Evolutionary conservation across 2,113 vertebrate genomes (phyloP), one percentile per base, ranked within the genome.

Genomic region (Laterallus jamaicensis): DNA sequence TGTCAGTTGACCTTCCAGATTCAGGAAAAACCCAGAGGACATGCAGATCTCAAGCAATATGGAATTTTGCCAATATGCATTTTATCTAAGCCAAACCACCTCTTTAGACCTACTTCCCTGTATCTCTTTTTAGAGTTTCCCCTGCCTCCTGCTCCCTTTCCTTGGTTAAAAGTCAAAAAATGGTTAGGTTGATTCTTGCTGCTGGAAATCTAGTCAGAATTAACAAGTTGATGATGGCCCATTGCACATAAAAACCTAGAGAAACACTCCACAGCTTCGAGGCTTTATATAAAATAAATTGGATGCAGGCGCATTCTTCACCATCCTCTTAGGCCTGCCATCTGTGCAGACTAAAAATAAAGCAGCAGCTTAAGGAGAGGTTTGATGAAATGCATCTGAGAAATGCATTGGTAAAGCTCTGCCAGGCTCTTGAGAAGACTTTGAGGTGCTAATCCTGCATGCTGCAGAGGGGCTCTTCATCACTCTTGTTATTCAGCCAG

Each of bases 341-440:
- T 95, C 88, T 95, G 92, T 37, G 80, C 75, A 59, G 66, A 42
- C 93, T 90, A 95, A 95, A 96, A 95, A 87, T 95, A 95, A 93
- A 93, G 74, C 58, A 64, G 80, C 64, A 76, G 80, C 68, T 88
- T 92, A 67, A 92, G 84, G 70, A 92, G 59, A 49, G 40, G 54
- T 26, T 94, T 94, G 84, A 88, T 82, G 79, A 90, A 96, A 86
- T 55, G 59, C 86, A 84, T 52, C 64, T 0, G 7, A 81, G 84
- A 83, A 92, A 75, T 60, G 58, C 39, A 64, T 59, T 31, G 49
- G 70, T 18, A 63, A 67, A 83, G 60, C 83, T 81, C 62, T 73
- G 75, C 73, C 88, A 62, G 40, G 67, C 31, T 80, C 50, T 64
- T 39, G 8, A 60, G 17, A 49, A 2, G 12, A 29, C 64, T 71